A percentile compares a stretch with the other conserved stretches of the same genome.
Evolutionary conservation across 1,140 invertebrate species (phyloP).

Genomic region (Anastrepha obliqua): DNA sequence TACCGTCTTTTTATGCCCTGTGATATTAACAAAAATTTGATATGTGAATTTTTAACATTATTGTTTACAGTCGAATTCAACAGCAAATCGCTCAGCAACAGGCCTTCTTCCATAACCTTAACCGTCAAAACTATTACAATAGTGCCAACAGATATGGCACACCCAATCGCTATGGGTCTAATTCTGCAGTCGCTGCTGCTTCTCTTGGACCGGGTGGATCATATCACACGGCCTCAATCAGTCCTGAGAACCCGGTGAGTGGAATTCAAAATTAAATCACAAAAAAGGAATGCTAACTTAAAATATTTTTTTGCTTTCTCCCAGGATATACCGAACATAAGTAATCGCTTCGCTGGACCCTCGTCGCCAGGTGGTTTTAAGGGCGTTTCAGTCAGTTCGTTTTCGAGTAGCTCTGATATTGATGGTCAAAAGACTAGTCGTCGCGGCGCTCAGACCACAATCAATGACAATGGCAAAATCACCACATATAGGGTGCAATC

Average conservation of each 20-base stretch:
- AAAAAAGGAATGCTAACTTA: background rate
- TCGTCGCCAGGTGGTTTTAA: conserved; percentile 74
- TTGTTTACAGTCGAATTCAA: conserved; percentile 65
- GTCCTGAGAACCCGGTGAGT: conserved; percentile 78
- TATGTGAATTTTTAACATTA: background rate
- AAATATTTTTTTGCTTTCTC: conserved; percentile 59
- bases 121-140: conserved; percentile 57
- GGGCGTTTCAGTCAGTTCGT: conserved; percentile 81
- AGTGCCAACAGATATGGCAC: conserved; percentile 53
- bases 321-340: conserved; percentile 78
- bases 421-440: conserved; percentile 77
- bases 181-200: conserved; percentile 72
- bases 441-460: conserved; percentile 79
- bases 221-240: conserved; percentile 77
- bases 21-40: background rate
- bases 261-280: background rate
- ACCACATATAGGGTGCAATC: conserved; percentile 78
- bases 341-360: conserved; percentile 76
- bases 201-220: conserved; percentile 75
- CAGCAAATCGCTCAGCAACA: conserved; percentile 71
- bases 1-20: no score
- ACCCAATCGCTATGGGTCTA: conserved; percentile 70
- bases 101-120: conserved; percentile 63
- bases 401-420: conserved; percentile 76
- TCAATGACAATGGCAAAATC: conserved; percentile 84